Conservation (phyloP, 2,797 vertebrate genomes). For the Acanthurus tractus region DNA sequence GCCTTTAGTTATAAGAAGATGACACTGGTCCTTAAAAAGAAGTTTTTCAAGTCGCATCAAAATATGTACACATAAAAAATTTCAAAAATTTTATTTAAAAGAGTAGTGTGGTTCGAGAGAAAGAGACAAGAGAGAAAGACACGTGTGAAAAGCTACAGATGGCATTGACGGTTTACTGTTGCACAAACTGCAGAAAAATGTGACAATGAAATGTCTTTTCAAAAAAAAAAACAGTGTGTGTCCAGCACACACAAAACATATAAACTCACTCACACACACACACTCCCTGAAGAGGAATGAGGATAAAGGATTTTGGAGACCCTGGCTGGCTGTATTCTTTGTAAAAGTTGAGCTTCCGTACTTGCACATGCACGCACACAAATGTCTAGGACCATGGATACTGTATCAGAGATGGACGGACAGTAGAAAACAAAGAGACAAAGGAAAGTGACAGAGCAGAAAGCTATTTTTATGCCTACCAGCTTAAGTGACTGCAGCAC, state of each 20-base stretch:
- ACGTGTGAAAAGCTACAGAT: slow-evolving; percentile 46
- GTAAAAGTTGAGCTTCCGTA: slow-evolving; percentile 48
- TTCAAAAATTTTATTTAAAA: slow-evolving; percentile 78
- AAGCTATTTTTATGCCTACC: slow-evolving; percentile 30
- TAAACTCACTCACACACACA: slow-evolving; percentile 45
- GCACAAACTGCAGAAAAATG: slow-evolving; percentile 41
- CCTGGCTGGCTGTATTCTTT: slow-evolving; percentile 68
- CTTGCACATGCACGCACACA: slow-evolving; percentile 44
- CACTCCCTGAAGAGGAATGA: slow-evolving; percentile 78
- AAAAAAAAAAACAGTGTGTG: slow-evolving; percentile 69
- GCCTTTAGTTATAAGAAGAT: slow-evolving; percentile 60
- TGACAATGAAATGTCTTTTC: slow-evolving; percentile 25
- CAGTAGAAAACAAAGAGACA: slow-evolving; percentile 17
- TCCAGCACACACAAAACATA: slow-evolving; percentile 79
- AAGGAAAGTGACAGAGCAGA: slow-evolving; percentile 31
- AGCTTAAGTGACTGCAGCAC: slow-evolving; percentile 28
- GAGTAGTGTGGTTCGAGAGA: slow-evolving; percentile 59
- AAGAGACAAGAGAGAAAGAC: slow-evolving; percentile 26
- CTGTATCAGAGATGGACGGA: slow-evolving; percentile 23
- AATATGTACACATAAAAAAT: slow-evolving; percentile 83
- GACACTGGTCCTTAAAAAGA: slow-evolving; percentile 72
- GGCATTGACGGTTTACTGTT: slow-evolving; percentile 34
- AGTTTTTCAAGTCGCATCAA: slow-evolving; percentile 73
- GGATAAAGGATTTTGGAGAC: slow-evolving; percentile 74
- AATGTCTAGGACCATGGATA: slow-evolving; percentile 29